These are phyloP conservation scores for Ophion ellenae DNA, from an alignment of 2,888 invertebrate species.

Conservation along the genomic window DNA sequence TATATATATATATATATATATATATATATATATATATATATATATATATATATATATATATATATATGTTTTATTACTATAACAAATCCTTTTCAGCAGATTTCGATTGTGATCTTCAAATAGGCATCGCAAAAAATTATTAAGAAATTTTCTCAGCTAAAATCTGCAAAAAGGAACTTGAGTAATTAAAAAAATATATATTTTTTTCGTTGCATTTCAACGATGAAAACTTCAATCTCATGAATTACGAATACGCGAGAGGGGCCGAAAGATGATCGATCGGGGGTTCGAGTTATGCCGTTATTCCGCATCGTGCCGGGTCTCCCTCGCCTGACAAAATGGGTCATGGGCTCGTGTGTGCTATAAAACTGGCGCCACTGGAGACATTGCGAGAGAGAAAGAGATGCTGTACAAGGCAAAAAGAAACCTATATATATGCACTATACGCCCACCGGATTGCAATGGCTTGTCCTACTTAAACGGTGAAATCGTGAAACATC, in stretches of 20 bases:
- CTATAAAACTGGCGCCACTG: constrained; percentile 44
- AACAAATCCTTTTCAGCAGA: too few species aligned
- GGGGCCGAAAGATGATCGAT: constrained; percentile 40
- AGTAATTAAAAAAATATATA: too few species aligned
- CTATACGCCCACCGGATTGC: constrained; percentile 61
- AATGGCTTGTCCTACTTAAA: constrained; percentile 63
- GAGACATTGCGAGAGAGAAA: constrained; percentile 25
- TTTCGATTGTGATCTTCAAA: too few species aligned
- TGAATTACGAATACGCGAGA: not conserved
- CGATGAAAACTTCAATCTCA: not conserved
- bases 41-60: too few species aligned
- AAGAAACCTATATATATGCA: constrained; percentile 17
- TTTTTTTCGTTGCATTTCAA: too few species aligned
- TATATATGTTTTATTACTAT: too few species aligned
- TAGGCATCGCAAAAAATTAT: too few species aligned
- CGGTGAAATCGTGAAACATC: constrained; percentile 64
- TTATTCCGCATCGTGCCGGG: constrained; percentile 20
- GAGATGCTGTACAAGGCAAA: constrained; percentile 3
- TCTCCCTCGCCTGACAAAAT: constrained; percentile 44
- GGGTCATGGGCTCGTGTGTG: constrained; percentile 56
- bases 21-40: too few species aligned
- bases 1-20: too few species aligned
- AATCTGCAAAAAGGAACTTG: too few species aligned
- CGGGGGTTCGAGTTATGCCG: constrained; percentile 8
- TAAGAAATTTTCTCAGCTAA: too few species aligned